Base-by-base conservation (phyloP, 2,113 vertebrate species). In the Lota lota region DNA sequence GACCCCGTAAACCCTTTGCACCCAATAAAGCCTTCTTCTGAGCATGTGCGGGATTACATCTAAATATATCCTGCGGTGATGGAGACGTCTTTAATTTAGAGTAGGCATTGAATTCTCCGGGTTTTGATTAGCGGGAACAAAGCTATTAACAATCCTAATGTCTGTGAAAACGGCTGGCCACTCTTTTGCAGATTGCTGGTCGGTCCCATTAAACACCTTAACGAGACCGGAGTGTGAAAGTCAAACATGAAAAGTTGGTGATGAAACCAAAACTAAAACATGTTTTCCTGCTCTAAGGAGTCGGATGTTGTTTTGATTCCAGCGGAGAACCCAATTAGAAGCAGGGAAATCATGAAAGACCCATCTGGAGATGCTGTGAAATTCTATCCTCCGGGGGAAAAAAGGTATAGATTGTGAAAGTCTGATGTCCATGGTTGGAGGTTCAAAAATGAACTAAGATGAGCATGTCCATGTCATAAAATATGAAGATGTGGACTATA, bases 151-250 rank as follows among this genome's bases (percentile, higher is more conserved):
- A 50, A 19, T 64, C 4, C 69, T 77, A 72, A 76, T 63, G 61
- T 66, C 68, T 57, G 71, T 47, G 68, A 65, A 75, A 68, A 74
- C 74, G 74, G 67, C 56, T 22, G 70, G 64, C 60, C 53, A 28
- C 63, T 75, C 67, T 68, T 66, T 16, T 22, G 15, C 1, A 3
- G 69, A 74, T 76, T 70, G 63, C 71, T 50, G 78, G 75, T 76
- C 72, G 19, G 18, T 20, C 64, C 54, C 56, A 72, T 68, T 61
- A 36, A 67, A 56, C 1, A 21, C 59, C 68, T 60, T 76, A 69
- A 79, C 53, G 51, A 10, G 70, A 62, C 66, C 74, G 66, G 57
- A 78, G 68, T 81, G 76, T 81, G 76, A 84, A 81, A 81, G 82
- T 81, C 82, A 81, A 76, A 81, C 60, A 20, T 56, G 64, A 68